Percentiles rank a stretch among this genome's conserved stretches.
These are phyloP conservation scores for Burhinus bistriatus DNA, from an alignment of 2,113 vertebrate species.

Conservation along the genomic window DNA sequence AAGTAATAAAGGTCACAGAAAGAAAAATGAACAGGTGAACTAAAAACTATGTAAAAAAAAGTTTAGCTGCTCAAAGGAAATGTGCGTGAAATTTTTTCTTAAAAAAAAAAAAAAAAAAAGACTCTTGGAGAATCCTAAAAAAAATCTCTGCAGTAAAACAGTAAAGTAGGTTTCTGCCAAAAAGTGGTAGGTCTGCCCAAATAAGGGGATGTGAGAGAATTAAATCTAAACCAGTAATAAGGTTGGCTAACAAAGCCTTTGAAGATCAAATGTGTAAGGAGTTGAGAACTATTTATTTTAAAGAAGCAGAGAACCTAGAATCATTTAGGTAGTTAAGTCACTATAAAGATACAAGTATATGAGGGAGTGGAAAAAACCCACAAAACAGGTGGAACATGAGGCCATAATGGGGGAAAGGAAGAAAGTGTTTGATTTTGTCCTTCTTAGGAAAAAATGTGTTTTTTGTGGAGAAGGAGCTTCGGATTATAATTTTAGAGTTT, in stretches of 20 bases:
- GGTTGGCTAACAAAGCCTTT: not conserved
- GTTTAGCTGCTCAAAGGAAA: not conserved
- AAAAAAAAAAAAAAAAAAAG: not conserved
- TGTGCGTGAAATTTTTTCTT: not conserved
- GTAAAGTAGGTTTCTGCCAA: not conserved
- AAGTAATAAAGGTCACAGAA: not conserved
- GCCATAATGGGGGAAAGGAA: accelerated
- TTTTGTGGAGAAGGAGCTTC: not conserved
- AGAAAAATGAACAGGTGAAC: not conserved
- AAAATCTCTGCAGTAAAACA: not conserved
- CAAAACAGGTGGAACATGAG: not conserved
- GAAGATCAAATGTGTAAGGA: not conserved
- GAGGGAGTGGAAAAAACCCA: not conserved
- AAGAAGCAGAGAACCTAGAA: not conserved
- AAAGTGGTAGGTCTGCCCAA: not conserved
- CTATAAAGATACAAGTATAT: not conserved
- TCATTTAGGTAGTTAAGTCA: not conserved
- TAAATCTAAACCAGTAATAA: not conserved
- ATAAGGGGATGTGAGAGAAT: not conserved
- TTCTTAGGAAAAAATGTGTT: not conserved
- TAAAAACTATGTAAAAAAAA: not conserved
- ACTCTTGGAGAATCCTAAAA: too few species aligned
- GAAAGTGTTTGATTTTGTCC: not conserved
- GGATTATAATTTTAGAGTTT: not conserved
- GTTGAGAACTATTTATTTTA: not conserved